Evolutionary conservation across 2,888 invertebrate genomes (phyloP), one percentile per base, ranked within the genome.

Genomic region (Vesta saturnalis): DNA sequence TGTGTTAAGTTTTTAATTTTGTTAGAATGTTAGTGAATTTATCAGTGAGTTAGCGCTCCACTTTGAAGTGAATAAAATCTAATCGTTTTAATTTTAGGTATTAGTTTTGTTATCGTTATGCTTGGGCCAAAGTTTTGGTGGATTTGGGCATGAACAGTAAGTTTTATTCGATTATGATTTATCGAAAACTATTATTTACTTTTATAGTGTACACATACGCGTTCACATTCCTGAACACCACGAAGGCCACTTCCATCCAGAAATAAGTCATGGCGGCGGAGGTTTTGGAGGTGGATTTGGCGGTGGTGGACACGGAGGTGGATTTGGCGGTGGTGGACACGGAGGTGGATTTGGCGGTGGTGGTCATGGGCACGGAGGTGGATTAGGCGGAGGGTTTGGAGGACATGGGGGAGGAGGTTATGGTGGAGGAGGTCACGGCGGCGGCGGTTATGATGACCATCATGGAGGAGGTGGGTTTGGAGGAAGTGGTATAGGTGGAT

Each of bases 161-260:
- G 80, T 78, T 79, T 80, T 79, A 47, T 22, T 59, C 23, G 10
- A n/a, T n/a, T n/a, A n/a, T n/a, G n/a, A n/a, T 52, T 66, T 66
- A 4, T 4, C 8, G 4, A 8, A 18, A 30, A n/a, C 6, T n/a
- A 12, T 22, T 16, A 18, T 5, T n/a, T 2, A n/a, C 12, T 39
- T 59, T 63, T 61, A 1, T 30, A 88, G 88, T 78, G 87, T 88
- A 60, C 88, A 88, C 77, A 88, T 88, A 76, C 85, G 86, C 71
- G 85, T 88, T 21, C 87, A 87, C 75, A 82, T 88, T 78, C 87
- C 87, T 72, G 87, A 87, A 74, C 85, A 86, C 0, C 86, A 86
- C 75, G 83, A 84, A 6, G 79, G 35, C 3, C 67, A 85, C 0
- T 86, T 86, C 75, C 86, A 86, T 77, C 84, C 85, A 70, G 76